These are phyloP conservation scores for Python bivittatus DNA, from an alignment of 2,113 vertebrate species.

Conservation along the genomic window DNA sequence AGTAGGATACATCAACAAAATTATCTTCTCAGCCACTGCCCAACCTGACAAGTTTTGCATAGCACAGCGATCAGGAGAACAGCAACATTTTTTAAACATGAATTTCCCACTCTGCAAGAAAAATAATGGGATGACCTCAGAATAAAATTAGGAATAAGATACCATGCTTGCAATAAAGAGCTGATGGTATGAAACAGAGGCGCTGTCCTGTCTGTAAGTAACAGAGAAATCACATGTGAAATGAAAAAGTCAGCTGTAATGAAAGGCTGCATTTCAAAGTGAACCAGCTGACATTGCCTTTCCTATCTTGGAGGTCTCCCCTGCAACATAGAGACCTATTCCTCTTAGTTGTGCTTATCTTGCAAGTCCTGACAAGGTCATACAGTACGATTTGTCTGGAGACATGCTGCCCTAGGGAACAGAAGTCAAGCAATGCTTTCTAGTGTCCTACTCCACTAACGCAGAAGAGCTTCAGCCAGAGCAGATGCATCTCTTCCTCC, in stretches of 20 bases:
- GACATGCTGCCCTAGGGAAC: slow-evolving; percentile 38
- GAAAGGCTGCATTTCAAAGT: slow-evolving; percentile 10
- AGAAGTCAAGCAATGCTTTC: slow-evolving; percentile 22
- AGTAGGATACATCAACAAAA: background rate
- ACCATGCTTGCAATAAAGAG: background rate
- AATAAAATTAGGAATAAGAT: slow-evolving; percentile 24
- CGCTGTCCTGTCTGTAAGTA: slow-evolving; percentile 3
- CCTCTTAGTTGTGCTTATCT: slow-evolving; percentile 1
- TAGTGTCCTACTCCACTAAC: slow-evolving; percentile 18
- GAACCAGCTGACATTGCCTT: background rate
- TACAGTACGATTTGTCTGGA: slow-evolving; percentile 23
- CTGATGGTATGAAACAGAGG: slow-evolving; percentile 5
- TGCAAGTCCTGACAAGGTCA: slow-evolving; percentile 56
- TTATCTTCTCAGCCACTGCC: background rate
- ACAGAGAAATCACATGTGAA: background rate
- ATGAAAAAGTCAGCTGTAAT: slow-evolving; percentile 36
- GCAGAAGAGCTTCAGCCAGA: slow-evolving; percentile 24
- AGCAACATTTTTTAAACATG: slow-evolving; percentile 25
- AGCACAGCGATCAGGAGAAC: background rate
- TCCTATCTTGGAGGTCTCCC: slow-evolving; percentile 7
- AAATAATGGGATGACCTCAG: slow-evolving; percentile 13
- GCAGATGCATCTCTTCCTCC: background rate
- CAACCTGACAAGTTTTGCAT: background rate
- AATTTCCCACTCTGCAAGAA: background rate
- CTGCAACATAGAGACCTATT: background rate